phyloP scores from a whole-genome alignment of 53 echinoderm and acorn worm species.

The Antedon mediterranea region DNA sequence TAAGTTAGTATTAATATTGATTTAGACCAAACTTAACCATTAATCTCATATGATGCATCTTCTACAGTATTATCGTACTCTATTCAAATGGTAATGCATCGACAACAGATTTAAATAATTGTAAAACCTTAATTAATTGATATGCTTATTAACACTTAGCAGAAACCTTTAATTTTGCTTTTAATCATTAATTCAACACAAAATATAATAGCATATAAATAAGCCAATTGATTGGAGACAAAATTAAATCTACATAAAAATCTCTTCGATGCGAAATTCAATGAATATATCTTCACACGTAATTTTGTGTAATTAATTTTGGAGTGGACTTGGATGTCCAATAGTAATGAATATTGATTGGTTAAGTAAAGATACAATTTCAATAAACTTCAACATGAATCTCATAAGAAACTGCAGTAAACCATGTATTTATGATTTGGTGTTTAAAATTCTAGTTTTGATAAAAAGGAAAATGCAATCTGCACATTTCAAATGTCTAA shows the following conservation, averaged over 20 bases:
- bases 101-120: too few relatives aligned
- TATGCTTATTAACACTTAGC: background rate
- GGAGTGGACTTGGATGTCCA: background rate
- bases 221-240: background rate
- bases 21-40: too few relatives aligned
- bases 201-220: background rate
- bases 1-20: too few relatives aligned
- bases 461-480: too few relatives aligned
- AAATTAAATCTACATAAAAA: background rate
- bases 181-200: background rate
- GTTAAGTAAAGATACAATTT: background rate
- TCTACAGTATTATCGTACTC: too few relatives aligned
- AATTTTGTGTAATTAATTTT: constrained; percentile 1
- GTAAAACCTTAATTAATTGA: background rate
- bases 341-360: background rate
- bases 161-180: background rate
- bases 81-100: too few relatives aligned
- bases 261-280: background rate
- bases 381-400: too few relatives aligned
- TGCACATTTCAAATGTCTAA: too few relatives aligned
- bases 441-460: too few relatives aligned
- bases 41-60: too few relatives aligned
- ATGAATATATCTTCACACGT: constrained; percentile 1
- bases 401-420: too few relatives aligned
- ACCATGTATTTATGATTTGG: too few relatives aligned